phyloP scores from a whole-genome alignment of 2,888 invertebrate genomes.

The Dasysyrphus albostriatus region DNA sequence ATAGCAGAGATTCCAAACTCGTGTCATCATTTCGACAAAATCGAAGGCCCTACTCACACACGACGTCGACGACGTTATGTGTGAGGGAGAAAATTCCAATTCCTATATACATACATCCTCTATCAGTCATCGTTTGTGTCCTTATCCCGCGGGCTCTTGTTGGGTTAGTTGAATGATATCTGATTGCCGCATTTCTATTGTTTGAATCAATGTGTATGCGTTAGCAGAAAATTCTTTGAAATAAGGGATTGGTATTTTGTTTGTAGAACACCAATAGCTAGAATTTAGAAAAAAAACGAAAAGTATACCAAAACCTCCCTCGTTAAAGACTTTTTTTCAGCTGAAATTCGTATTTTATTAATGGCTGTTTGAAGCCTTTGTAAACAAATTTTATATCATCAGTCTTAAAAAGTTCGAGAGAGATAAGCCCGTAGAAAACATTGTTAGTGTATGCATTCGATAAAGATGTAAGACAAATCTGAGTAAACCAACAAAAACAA shows the following conservation, averaged over 20 bases:
- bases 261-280: constrained; percentile 63
- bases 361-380: not conserved
- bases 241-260: constrained; percentile 69
- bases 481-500: no score
- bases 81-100: constrained; percentile 36
- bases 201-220: constrained; percentile 69
- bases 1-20: constrained; percentile 29
- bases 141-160: constrained; percentile 28
- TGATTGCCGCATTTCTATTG: constrained; percentile 69
- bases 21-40: constrained; percentile 16
- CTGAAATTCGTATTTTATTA: not conserved
- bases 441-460: not conserved
- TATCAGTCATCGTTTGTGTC: constrained; percentile 59
- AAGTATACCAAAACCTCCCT: not conserved
- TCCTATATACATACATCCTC: not conserved
- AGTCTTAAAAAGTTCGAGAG: not conserved
- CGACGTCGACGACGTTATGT: constrained; percentile 15
- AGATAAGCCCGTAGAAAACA: not conserved
- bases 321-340: not conserved
- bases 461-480: not conserved
- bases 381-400: not conserved
- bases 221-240: constrained; percentile 69
- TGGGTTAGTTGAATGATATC: constrained; percentile 67
- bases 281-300: constrained; percentile 34
- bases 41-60: constrained; percentile 12